Evolutionary conservation across 2,888 invertebrate species (phyloP).

Genomic region (Mesorhabditis spiculigera): DNA sequence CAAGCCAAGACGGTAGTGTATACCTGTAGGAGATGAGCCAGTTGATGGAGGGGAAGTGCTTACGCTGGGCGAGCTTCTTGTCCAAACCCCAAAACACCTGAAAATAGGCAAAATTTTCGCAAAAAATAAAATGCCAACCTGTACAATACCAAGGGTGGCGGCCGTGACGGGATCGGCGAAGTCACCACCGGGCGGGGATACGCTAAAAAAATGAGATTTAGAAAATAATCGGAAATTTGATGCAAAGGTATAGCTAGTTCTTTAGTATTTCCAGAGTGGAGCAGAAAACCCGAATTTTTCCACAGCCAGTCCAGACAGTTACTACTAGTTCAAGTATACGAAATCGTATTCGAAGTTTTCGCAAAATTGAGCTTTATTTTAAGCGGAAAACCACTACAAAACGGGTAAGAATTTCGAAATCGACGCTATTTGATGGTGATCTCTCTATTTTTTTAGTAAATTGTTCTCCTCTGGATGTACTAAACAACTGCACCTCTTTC

Average conservation of each 20-base stretch:
- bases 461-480: too few species aligned
- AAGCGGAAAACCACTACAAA: too few species aligned
- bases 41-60: slow-evolving; percentile 99
- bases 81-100: slow-evolving; percentile 57
- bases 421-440: too few species aligned
- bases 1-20: background rate
- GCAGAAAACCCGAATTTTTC: too few species aligned
- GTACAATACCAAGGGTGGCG: slow-evolving; percentile 92
- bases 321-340: too few species aligned
- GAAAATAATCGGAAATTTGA: background rate
- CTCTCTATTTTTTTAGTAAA: too few species aligned
- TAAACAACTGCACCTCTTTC: background rate
- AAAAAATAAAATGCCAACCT: slow-evolving; percentile 60
- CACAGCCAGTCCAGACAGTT: too few species aligned
- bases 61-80: slow-evolving; percentile 72
- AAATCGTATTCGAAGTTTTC: too few species aligned
- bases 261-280: too few species aligned
- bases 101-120: background rate
- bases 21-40: slow-evolving; percentile 89
- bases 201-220: slow-evolving; percentile 39
- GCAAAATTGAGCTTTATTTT: too few species aligned
- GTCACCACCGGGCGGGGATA: slow-evolving; percentile 99
- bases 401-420: too few species aligned
- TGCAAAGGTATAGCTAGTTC: too few species aligned
- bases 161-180: slow-evolving; percentile 99